phyloP scores from a whole-genome alignment of 1,140 invertebrate species.

The Calycopis cecrops region DNA sequence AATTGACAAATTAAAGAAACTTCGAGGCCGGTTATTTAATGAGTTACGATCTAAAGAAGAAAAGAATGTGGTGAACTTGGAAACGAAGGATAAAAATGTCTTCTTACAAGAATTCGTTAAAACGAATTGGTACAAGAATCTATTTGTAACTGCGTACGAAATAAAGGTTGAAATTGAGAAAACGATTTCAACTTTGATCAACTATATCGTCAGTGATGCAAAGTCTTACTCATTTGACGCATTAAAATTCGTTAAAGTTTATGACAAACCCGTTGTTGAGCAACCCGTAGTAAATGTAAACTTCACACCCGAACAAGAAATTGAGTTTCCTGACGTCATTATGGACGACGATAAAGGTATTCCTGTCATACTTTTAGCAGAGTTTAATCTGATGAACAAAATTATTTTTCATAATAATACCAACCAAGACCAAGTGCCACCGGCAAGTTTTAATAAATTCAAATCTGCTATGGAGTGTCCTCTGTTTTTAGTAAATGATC shows the following conservation, averaged over 20 bases:
- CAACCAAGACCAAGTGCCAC: constrained; percentile 7
- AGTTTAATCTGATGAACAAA: constrained; percentile 31
- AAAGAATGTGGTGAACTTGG: constrained; percentile 15
- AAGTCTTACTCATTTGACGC: constrained; percentile 34
- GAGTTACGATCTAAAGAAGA: constrained; percentile 18
- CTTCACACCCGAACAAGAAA: constrained; percentile 32
- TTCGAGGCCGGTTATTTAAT: constrained; percentile 25
- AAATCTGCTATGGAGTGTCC: constrained; percentile 36
- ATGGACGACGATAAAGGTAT: constrained; percentile 33
- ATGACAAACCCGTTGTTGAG: constrained; percentile 21
- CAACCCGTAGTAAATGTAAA: constrained; percentile 29
- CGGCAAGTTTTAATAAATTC: constrained; percentile 36
- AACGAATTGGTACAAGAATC: constrained; percentile 31
- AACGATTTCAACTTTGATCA: constrained; percentile 32
- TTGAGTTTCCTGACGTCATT: constrained; percentile 37
- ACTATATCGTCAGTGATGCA: constrained; percentile 30
- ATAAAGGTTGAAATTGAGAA: constrained; percentile 32
- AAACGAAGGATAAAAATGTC: constrained; percentile 28
- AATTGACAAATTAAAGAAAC: constrained; percentile 32
- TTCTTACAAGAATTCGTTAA: constrained; percentile 26
- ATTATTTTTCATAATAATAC: constrained; percentile 30
- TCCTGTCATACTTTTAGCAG: constrained; percentile 30
- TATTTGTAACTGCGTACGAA: constrained; percentile 12
- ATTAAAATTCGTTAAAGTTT: constrained; percentile 30
- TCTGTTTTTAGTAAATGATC: constrained; percentile 32